These are phyloP conservation scores for Zosterops pallidus DNA, from an alignment of 2,113 vertebrate species.

Conservation along the genomic window DNA sequence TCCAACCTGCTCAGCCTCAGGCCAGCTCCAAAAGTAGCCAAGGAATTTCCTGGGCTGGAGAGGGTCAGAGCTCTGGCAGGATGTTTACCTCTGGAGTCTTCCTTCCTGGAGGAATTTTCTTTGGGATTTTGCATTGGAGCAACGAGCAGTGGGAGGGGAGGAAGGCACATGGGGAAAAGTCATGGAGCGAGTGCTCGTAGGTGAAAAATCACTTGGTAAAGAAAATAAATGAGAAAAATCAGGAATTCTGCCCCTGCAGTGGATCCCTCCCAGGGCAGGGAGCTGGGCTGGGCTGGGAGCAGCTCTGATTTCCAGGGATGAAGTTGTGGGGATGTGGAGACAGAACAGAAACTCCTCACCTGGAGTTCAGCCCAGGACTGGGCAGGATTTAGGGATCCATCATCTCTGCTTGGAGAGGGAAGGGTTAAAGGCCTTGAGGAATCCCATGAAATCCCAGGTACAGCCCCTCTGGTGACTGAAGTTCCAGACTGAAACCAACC, in stretches of 20 bases:
- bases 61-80: background rate
- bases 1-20: background rate
- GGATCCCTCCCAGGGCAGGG: background rate
- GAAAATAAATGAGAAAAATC: background rate
- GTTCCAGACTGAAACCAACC: background rate
- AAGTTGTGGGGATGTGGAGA: background rate
- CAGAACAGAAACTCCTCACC: background rate
- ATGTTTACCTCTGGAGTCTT: background rate
- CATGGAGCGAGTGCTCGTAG: accelerated
- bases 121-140: background rate
- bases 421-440: background rate
- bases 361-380: background rate
- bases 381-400: background rate
- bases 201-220: background rate
- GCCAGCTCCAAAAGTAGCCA: background rate
- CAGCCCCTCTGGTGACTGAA: background rate
- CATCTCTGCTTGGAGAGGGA: background rate
- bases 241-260: background rate
- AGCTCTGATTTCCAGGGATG: background rate
- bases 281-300: background rate
- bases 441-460: background rate
- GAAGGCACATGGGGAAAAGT: background rate
- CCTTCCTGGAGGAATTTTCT: background rate
- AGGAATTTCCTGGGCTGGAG: background rate
- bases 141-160: background rate